Evolutionary conservation across 2,888 invertebrate genomes (phyloP).

Genomic region (Drosophila affinis): DNA sequence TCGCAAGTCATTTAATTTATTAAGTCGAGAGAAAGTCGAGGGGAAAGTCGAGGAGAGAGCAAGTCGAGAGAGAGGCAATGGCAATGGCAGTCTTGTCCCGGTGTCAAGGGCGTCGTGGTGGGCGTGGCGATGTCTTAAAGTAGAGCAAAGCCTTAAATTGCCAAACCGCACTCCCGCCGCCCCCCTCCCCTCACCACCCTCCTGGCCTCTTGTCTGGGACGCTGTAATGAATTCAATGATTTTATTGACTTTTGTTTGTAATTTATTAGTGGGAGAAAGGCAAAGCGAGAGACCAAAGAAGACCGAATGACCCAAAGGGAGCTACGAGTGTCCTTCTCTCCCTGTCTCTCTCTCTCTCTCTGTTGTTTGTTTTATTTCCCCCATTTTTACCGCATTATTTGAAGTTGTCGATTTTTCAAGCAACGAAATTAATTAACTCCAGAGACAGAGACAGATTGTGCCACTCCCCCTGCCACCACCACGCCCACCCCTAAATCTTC

Average conservation of each 20-base stretch:
- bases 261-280: slow-evolving; percentile 66
- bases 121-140: slow-evolving; percentile 32
- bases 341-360: background rate
- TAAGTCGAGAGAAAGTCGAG: slow-evolving; percentile 26
- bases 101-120: slow-evolving; percentile 66
- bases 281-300: background rate
- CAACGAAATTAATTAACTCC: slow-evolving; percentile 71
- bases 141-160: slow-evolving; percentile 63
- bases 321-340: slow-evolving; percentile 1
- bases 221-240: slow-evolving; percentile 74
- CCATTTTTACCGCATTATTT: slow-evolving; percentile 26
- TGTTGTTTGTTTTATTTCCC: slow-evolving; percentile 38
- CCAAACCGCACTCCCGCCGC: slow-evolving; percentile 22
- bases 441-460: background rate
- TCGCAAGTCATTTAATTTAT: slow-evolving; percentile 61
- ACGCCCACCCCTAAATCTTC: too few species aligned
- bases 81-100: slow-evolving; percentile 47
- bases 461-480: background rate
- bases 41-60: too few species aligned
- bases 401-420: slow-evolving; percentile 35
- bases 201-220: slow-evolving; percentile 1
- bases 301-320: background rate
- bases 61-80: background rate
- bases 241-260: slow-evolving; percentile 72
- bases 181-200: too few species aligned